phyloP scores from a whole-genome alignment of 1,140 invertebrate genomes.

The Pseudomyrmex pallidus region DNA sequence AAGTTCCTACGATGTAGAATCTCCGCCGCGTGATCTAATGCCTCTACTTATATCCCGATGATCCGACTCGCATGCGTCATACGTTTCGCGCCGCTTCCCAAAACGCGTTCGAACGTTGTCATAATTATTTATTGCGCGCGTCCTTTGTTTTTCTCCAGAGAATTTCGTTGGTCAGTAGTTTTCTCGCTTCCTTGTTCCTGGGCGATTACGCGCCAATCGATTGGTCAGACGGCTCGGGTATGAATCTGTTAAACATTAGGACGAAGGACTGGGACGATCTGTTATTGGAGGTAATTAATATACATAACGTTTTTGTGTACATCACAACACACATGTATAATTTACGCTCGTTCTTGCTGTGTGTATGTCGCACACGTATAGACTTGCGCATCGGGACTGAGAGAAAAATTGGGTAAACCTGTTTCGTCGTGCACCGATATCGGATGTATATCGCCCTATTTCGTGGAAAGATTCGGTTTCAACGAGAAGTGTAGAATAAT shows the following conservation, averaged over 20 bases:
- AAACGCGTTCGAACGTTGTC: background rate
- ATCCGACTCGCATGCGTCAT: conserved; percentile 21
- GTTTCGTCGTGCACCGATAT: conserved; percentile 89
- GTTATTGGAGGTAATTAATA: conserved; percentile 89
- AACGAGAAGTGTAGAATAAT: conserved; percentile 91
- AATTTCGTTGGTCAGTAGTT: conserved; percentile 97
- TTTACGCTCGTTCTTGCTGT: background rate
- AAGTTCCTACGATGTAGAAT: background rate
- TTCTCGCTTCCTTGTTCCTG: conserved; percentile 94
- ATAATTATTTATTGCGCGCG: background rate
- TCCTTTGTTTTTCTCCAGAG: conserved; percentile 86
- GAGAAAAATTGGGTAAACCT: conserved; percentile 89
- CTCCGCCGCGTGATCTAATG: conserved; percentile 20
- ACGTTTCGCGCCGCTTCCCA: background rate
- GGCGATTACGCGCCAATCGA: conserved; percentile 96
- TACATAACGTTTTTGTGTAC: background rate
- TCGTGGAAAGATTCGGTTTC: conserved; percentile 94
- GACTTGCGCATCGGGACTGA: conserved; percentile 89
- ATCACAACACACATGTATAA: background rate
- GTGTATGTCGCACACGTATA: conserved; percentile 74
- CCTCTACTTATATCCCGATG: conserved; percentile 40
- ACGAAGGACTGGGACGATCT: conserved; percentile 91
- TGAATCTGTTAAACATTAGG: conserved; percentile 97
- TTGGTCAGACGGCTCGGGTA: conserved; percentile 96
- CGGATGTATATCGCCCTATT: conserved; percentile 91